These are phyloP conservation scores for Hirtodrosophila alboralis DNA, from an alignment of 2,888 invertebrate species.

Conservation along the genomic window DNA sequence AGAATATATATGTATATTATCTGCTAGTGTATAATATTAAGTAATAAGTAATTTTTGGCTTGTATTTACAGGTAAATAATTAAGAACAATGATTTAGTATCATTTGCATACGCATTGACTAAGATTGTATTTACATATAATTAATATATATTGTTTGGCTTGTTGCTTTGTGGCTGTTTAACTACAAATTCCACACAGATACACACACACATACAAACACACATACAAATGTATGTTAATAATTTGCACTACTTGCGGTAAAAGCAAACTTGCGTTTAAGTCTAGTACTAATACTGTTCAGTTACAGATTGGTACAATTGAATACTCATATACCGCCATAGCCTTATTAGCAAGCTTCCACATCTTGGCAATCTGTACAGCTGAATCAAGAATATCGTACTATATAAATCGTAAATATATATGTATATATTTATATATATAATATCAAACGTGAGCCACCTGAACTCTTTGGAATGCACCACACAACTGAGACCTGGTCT, in stretches of 20 bases:
- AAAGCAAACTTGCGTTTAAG: constrained; percentile 50
- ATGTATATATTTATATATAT: constrained; percentile 2
- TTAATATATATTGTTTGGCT: constrained; percentile 39
- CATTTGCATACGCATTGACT: constrained; percentile 17
- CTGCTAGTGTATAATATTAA: no score
- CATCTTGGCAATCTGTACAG: constrained; percentile 65
- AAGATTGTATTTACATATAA: constrained; percentile 58
- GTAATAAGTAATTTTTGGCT: constrained; percentile 31
- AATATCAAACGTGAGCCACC: constrained; percentile 26
- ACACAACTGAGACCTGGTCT: constrained; percentile 39
- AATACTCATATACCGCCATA: constrained; percentile 78
- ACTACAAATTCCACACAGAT: constrained; percentile 24
- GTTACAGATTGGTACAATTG: constrained; percentile 49
- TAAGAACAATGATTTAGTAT: constrained; percentile 1
- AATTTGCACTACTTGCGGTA: constrained; percentile 41
- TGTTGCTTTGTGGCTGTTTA: constrained; percentile 25
- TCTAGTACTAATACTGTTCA: constrained; percentile 34
- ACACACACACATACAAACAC: constrained; percentile 36
- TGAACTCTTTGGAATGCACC: constrained; percentile 37
- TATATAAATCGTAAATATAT: constrained; percentile 31
- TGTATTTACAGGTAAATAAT: constrained; percentile 41
- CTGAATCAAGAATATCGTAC: constrained; percentile 9
- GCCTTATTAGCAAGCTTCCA: constrained; percentile 83
- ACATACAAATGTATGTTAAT: constrained; percentile 10
- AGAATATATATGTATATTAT: no score